These are phyloP conservation scores for Chrysogorgia sp. DNA, from an alignment of 92 coral and sea anemone species.

Conservation along the genomic window DNA sequence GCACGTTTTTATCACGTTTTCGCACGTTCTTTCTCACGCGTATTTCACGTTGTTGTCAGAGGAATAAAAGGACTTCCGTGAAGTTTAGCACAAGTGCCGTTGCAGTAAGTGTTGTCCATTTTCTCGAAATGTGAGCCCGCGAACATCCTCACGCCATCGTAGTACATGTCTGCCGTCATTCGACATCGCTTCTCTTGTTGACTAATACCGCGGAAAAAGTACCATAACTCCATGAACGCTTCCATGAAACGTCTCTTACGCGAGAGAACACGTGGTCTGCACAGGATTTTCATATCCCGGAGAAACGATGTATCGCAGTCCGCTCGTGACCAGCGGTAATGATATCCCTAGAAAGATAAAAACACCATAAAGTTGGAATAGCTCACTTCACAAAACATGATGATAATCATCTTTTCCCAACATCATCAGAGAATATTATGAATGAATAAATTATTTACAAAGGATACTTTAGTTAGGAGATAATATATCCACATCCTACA, in stretches of 20 bases:
- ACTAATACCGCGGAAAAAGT: constrained; percentile 87
- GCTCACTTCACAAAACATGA: background rate
- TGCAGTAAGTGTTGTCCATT: constrained; percentile 78
- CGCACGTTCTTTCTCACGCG: too few relatives aligned
- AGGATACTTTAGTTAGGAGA: too few relatives aligned
- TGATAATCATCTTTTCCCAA: background rate
- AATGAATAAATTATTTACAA: too few relatives aligned
- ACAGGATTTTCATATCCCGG: constrained; percentile 78
- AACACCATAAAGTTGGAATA: background rate
- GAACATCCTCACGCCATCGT: constrained; percentile 80
- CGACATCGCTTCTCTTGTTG: constrained; percentile 87
- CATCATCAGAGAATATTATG: too few relatives aligned
- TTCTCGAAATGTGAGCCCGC: constrained; percentile 89
- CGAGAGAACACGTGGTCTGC: constrained; percentile 66
- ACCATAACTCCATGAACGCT: constrained; percentile 92
- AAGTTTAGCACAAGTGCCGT: constrained; percentile 84
- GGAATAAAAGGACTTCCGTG: constrained; percentile 89
- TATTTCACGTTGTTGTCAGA: constrained; percentile 4
- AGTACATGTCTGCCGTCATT: constrained; percentile 86
- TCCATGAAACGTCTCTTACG: constrained; percentile 77
- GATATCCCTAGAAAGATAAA: constrained; percentile 72
- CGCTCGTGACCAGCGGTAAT: constrained; percentile 95
- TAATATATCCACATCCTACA: too few relatives aligned
- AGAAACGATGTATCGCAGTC: constrained; percentile 89
- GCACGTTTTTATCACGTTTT: too few relatives aligned